Conservation (phyloP, 2,888 invertebrate genomes). For the Limulus polyphemus region DNA sequence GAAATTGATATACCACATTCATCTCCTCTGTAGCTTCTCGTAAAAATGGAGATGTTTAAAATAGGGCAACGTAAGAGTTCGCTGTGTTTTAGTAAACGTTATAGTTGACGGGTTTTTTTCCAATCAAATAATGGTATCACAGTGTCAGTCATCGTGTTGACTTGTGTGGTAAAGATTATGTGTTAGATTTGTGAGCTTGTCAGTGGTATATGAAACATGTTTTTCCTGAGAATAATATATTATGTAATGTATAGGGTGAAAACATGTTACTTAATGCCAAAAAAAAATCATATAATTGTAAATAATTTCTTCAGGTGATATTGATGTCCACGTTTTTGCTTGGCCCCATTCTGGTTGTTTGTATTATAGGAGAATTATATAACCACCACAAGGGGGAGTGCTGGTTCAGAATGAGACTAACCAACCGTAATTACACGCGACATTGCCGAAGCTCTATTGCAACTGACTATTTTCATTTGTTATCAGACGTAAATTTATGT, state of each 20-base stretch:
- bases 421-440: neutral
- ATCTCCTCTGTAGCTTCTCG: too few relatives aligned
- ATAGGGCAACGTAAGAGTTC: too few relatives aligned
- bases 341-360: neutral
- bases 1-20: too few relatives aligned
- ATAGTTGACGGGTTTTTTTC: too few relatives aligned
- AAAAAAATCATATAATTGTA: neutral
- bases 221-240: neutral
- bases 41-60: too few relatives aligned
- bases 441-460: too few relatives aligned
- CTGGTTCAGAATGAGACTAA: neutral
- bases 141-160: too few relatives aligned
- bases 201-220: slow-evolving; percentile 1
- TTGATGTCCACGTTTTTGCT: neutral
- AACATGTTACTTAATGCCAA: neutral
- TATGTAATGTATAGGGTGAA: slow-evolving; percentile 1
- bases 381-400: neutral
- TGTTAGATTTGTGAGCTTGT: neutral
- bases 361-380: slow-evolving; percentile 2
- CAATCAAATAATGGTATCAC: too few relatives aligned
- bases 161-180: neutral
- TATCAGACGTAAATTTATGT: too few relatives aligned
- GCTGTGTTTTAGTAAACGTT: too few relatives aligned
- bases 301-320: neutral
- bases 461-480: too few relatives aligned